Conservation (phyloP, 2,797 vertebrate species). For the Oceanodroma leucorhoa region DNA sequence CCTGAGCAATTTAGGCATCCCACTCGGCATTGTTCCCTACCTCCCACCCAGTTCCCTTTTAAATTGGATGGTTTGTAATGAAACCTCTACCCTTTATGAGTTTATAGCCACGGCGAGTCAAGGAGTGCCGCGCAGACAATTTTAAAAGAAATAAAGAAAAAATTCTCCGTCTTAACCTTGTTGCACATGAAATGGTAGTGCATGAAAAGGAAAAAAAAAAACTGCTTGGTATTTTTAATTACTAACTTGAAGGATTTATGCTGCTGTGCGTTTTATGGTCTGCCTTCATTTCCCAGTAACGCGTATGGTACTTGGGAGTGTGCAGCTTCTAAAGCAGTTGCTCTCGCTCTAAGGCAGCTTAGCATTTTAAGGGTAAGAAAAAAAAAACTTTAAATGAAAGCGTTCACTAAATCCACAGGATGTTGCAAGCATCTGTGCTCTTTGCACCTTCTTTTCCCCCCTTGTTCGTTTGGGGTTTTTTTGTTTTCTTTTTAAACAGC, state of each 20-base stretch:
- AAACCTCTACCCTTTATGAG: constrained; percentile 51
- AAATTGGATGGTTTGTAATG: constrained; percentile 52
- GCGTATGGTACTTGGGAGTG: rapidly evolving
- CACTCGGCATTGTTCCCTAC: constrained; percentile 63
- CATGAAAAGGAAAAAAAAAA: background rate
- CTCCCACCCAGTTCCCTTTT: constrained; percentile 55
- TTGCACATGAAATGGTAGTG: rapidly evolving
- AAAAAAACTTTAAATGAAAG: background rate
- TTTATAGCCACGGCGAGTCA: constrained; percentile 32
- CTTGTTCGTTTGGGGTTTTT: background rate
- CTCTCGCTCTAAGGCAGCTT: background rate
- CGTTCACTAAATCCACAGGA: background rate
- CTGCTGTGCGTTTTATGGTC: background rate
- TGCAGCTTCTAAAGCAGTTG: background rate
- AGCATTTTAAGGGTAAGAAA: background rate
- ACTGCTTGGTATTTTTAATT: background rate
- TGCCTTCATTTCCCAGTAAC: background rate
- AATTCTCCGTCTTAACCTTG: background rate
- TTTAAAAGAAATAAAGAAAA: background rate
- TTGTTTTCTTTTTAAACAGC: background rate
- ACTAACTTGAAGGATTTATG: background rate
- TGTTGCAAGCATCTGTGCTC: background rate
- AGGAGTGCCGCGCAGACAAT: background rate
- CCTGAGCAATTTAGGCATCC: constrained; percentile 73
- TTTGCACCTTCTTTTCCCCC: background rate